Base-by-base conservation (phyloP, 2,797 vertebrate species). In the Schizopygopsis malacanthus region DNA sequence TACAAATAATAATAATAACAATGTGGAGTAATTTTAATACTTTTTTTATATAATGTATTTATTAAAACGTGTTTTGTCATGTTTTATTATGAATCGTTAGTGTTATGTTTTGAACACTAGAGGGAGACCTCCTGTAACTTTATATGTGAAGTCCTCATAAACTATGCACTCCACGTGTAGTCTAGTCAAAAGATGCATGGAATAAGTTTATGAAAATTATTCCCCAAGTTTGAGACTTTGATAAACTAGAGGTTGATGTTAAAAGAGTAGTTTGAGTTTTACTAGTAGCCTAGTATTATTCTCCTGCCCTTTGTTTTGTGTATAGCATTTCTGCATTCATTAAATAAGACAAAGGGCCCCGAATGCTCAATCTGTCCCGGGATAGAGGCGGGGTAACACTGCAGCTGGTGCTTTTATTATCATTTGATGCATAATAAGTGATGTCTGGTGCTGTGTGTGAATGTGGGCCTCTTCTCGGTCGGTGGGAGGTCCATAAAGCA, bases 311-410 rank as follows among this genome's bases (percentile, higher is more conserved):
- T 69, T 61, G 70, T 54, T 82, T 76, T 18, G 33, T n/a, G 12
- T 9, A 4, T 37, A 37, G 52, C 52, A 41, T 75, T 39, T 79
- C 11, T 90, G 89, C 88, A 90, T 89, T 88, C 88, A 89, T 86
- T 89, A 90, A 90, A 93, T 91, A 92, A 93, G 93, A 92, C 92
- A 87, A 84, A 67, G 56, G 18, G 18, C 22, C 72, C 45, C 70
- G 39, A 33, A 37, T 73, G 0, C 54, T 87, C 79, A 92, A 90
- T 93, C 86, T 91, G 86, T 76, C 56, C 71, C 33, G 9, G 56
- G 72, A 76, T 25, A 39, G 56, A 63, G 4, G 12, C 41, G 45
- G 47, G 37, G 37, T 15, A 28, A 59, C 67, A 15, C 8, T 59
- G 37, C 25, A 65, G 12, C 63, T 67, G 18, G 5, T 28, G 72